Evolutionary conservation across 2,888 invertebrate genomes (phyloP), one percentile per base, ranked within the genome.

Genomic region (Geotrupes spiniger): DNA sequence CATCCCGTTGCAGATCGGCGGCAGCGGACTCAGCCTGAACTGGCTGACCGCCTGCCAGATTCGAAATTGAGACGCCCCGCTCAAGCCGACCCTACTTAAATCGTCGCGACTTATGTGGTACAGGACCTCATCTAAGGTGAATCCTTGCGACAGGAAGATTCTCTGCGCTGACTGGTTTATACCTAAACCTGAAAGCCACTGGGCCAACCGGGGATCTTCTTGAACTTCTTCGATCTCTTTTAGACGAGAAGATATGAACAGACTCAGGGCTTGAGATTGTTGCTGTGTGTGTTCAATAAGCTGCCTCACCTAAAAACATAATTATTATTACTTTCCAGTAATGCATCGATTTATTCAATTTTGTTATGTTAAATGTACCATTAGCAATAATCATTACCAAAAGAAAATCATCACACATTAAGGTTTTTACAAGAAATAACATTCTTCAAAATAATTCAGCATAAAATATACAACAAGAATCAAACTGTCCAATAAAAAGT

Each of bases 31-130:
- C 2, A 9, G 62, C 48, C 85, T 76, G 63, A 83, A 80, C 33
- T 83, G 79, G 49, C 81, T 71, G 44, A 95, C 83, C 0, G 89
- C 87, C 52, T 86, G 83, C 94, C 94, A 95, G 53, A 95, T 76
- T 45, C 87, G 81, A 37, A 93, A 81, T 67, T 92, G 89, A 15
- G 89, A 79, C 29, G 93, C 93, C 42, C 89, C 87, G 67, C 89
- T 86, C 48, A 96, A 78, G 42, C 85, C 83, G 46, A 94, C 75
- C 62, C 83, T 81, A 44, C 85, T 78, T 43, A 97, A 74, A 72
- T 97, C 96, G 42, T 92, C 87, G 59, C 91, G 80, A 11, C 85
- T 86, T 61, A 92, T 82, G 61, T 88, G 82, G 53, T 82, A 81
- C 52, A 94, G 72, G 42, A 97, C 75, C 70, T 95, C 93, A 17